These are phyloP conservation scores for Drosophila prostipennis DNA, from an alignment of 2,888 invertebrate genomes.

Conservation along the genomic window DNA sequence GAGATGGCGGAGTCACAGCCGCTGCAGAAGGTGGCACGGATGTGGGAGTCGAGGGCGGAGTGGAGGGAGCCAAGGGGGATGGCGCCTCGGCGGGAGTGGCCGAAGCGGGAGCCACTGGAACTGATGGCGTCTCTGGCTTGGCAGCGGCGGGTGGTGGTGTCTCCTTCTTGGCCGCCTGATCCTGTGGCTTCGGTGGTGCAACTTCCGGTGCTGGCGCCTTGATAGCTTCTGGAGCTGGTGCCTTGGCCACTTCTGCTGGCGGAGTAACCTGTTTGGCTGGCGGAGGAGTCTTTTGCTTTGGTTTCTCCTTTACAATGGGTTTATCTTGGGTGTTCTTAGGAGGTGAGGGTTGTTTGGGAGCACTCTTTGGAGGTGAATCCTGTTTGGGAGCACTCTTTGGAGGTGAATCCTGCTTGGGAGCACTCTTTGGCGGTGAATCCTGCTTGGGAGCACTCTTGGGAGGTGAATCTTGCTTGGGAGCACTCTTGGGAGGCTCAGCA, in stretches of 20 bases:
- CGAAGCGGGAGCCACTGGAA: conserved; percentile 1
- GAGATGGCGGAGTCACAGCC: conserved; percentile 36
- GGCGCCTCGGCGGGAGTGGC: conserved; percentile 13
- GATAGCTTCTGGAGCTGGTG: background rate
- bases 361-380: too few species aligned
- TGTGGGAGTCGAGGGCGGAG: conserved; percentile 18
- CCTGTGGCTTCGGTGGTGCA: conserved; percentile 3
- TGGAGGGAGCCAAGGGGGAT: conserved; percentile 16
- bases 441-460: background rate
- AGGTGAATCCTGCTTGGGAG: conserved; percentile 6
- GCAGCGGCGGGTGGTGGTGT: background rate
- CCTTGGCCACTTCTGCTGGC: conserved; percentile 8
- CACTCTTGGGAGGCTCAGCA: conserved; percentile 10
- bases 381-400: conserved; percentile 2
- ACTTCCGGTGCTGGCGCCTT: background rate
- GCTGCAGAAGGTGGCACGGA: conserved; percentile 4
- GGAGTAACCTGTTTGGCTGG: conserved; percentile 29
- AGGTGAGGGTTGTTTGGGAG: background rate
- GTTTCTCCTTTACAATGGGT: conserved; percentile 2
- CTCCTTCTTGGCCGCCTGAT: conserved; percentile 8
- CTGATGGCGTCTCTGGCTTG: conserved; percentile 12
- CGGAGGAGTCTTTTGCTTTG: conserved; percentile 18
- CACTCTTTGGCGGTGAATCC: background rate
- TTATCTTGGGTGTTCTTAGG: conserved; percentile 8
- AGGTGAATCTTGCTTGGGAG: too few species aligned